Base-by-base conservation (phyloP, 2,888 invertebrate species). In the Synergus japonicus region DNA sequence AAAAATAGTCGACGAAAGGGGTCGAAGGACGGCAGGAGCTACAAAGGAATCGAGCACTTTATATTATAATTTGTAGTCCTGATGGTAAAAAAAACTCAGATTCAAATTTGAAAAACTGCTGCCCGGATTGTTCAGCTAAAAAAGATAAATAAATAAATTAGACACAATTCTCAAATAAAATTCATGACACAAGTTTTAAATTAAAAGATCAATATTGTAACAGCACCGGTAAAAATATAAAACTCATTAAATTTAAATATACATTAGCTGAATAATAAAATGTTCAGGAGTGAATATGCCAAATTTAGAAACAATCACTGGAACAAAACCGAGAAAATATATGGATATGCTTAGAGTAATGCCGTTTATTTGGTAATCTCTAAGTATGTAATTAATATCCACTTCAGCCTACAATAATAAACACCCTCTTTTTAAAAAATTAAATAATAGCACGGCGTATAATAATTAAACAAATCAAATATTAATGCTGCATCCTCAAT, bases 1-100 rank as follows among this genome's bases (percentile, higher is more conserved):
- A 37, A 69, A 69, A 49, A 58, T 65, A 49, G 66, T 44, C 54
- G 46, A 78, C 60, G 43, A 60, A 82, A 76, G 65, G 76, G 79
- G 76, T 78, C 29, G 22, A 43, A 8, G 18, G 67, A 44, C 63
- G 73, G 66, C 5, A 37, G 37, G 5, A 37, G 37, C 37, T 37
- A 37, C 37, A 37, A 37, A 37, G 37, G 37, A 37, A 7, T 7
- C 37, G 4, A 37, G 37, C 5, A 37, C 37, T 5, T 37, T 37
- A 37, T 37, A 37, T 37, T 37, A 37, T 37, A 37, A 37, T 37
- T 37, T 37, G 2, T 37, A 37, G 37, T 37, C 37, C 37, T 37
- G 37, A 7, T 4, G 37, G 5, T 29, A 7, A 37, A 37, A 37
- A 37, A 37, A 37, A 37, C 37, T 37, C 37, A 37, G 5, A 37